Evolutionary conservation across 2,888 invertebrate species (phyloP).

Genomic region (Tethea ocularis): DNA sequence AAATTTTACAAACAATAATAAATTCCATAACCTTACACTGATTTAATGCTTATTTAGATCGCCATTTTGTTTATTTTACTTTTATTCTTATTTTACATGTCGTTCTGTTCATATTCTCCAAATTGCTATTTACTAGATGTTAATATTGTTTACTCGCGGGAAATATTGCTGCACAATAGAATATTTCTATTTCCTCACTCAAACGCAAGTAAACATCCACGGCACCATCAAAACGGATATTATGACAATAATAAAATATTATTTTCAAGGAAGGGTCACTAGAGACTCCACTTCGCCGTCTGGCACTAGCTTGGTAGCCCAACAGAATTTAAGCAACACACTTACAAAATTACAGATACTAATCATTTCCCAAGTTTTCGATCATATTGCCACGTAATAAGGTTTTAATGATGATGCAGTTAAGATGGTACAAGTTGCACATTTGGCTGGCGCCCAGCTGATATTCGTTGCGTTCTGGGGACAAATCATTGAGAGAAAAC

Average conservation of each 20-base stretch:
- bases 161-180: constrained; percentile 6
- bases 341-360: constrained; percentile 44
- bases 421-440: constrained; percentile 58
- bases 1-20: too few species aligned
- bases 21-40: too few species aligned
- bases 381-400: constrained; percentile 36
- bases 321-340: constrained; percentile 67
- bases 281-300: constrained; percentile 48
- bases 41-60: constrained; percentile 37
- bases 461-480: constrained; percentile 75
- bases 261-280: constrained; percentile 73
- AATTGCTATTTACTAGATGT: constrained; percentile 1
- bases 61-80: constrained; percentile 11
- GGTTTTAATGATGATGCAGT: constrained; percentile 17
- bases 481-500: constrained; percentile 82
- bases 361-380: constrained; percentile 20
- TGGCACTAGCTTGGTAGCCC: constrained; percentile 58
- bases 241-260: constrained; percentile 72
- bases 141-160: background rate
- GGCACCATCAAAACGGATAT: constrained; percentile 50
- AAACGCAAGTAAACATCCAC: constrained; percentile 49
- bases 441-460: constrained; percentile 78
- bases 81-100: constrained; percentile 11
- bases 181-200: constrained; percentile 28
- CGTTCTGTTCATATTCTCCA: constrained; percentile 3